These are phyloP conservation scores for Melieria omissa DNA, from an alignment of 2,888 invertebrate genomes.

Conservation along the genomic window DNA sequence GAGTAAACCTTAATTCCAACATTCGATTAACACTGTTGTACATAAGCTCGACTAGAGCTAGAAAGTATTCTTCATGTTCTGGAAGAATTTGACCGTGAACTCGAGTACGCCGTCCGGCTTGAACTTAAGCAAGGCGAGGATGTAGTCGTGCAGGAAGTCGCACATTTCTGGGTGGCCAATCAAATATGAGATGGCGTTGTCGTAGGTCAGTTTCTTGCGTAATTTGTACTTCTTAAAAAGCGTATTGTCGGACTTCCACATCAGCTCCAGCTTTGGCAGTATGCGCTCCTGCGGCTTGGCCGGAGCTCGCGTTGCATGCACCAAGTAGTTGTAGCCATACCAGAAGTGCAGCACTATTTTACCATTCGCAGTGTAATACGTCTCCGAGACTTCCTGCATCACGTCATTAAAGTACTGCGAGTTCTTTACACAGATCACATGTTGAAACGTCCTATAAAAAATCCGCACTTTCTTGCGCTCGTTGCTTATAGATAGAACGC, in stretches of 20 bases:
- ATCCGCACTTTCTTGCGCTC: conserved; percentile 55
- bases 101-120: conserved; percentile 58
- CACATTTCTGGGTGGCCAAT: conserved; percentile 53
- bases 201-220: conserved; percentile 52
- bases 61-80: conserved; percentile 48
- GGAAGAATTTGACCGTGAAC: conserved; percentile 58
- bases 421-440: conserved; percentile 51
- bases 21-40: not conserved
- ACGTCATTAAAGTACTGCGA: conserved; percentile 58
- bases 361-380: conserved; percentile 53
- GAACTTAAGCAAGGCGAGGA: conserved; percentile 55
- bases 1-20: not conserved
- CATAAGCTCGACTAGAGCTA: not conserved
- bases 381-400: conserved; percentile 57
- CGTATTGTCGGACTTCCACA: conserved; percentile 54
- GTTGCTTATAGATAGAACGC: conserved; percentile 49
- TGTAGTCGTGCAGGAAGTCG: conserved; percentile 58
- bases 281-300: conserved; percentile 45
- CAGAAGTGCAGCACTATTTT: conserved; percentile 59
- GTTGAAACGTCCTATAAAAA: conserved; percentile 56
- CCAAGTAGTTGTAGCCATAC: conserved; percentile 56
- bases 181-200: conserved; percentile 53
- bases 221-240: conserved; percentile 48
- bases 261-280: conserved; percentile 55
- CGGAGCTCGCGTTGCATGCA: conserved; percentile 55